Base-by-base conservation (phyloP, 2,797 vertebrate species). In the Semaprochilodus insignis region DNA sequence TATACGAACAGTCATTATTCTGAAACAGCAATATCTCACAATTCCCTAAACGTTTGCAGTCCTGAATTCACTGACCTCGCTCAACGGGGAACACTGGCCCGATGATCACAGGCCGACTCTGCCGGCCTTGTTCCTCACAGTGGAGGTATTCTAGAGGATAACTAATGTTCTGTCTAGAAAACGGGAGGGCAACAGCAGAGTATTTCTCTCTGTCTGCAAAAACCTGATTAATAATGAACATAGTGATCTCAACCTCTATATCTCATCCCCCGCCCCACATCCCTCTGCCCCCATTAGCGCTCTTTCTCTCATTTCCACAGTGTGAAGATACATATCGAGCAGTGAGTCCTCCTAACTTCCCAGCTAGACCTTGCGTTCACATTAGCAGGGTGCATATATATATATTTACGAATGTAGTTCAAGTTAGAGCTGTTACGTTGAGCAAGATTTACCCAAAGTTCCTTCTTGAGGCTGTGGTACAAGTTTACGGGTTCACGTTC, bases 211-310 rank as follows among this genome's bases (percentile, higher is more conserved):
- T 15, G 51, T 63, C 59, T 76, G 17, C n/a, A 19, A 76, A 70
- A 85, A 82, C 67, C 62, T 44, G 51, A 52, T 77, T 83, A 83
- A 80, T 78, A 66, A 70, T 73, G 36, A 83, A 85, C 73, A 60
- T 23, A 80, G 27, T 36, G 52, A 85, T 73, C 69, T 69, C 36
- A 62, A 72, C 57, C 67, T 72, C 54, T 21, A 4, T 15, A 1
- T 70, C 66, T 31, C 16, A n/a, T 10, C 57, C 52, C 15, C 15
- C 19, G n/a, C 23, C 25, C 34, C 16, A 63, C 36, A 31, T 78
- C 10, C 69, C 52, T 59, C 31, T 4, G 17, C 59, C 31, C 23
- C 21, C 44, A 17, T 55, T 6, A 44, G 17, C 19, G 19, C 27
- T 31, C 27, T 66, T 27, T 27, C 63, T 34, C 63, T 16, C 63